Evolutionary conservation across 2,888 invertebrate species (phyloP).

Genomic region (Ariolimax columbianus): DNA sequence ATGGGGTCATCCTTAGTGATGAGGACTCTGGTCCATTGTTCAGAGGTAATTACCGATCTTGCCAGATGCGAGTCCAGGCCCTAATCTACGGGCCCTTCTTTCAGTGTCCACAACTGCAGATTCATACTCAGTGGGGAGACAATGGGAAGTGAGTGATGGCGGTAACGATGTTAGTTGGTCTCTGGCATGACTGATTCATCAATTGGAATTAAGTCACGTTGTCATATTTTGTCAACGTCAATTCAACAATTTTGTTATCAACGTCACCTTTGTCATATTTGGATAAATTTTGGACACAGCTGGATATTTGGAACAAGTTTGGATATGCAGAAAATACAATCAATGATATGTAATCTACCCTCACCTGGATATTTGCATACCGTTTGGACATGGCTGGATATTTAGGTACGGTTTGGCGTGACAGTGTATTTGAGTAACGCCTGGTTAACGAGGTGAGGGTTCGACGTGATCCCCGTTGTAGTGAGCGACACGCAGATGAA

Average conservation of each 20-base stretch:
- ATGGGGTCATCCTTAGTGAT: neutral
- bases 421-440: too few relatives aligned
- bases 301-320: too few relatives aligned
- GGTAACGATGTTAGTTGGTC: neutral
- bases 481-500: too few relatives aligned
- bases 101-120: neutral
- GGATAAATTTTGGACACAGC: neutral
- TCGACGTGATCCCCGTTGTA: too few relatives aligned
- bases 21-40: constrained; percentile 1
- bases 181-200: neutral
- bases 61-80: constrained; percentile 25
- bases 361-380: too few relatives aligned
- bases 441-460: too few relatives aligned
- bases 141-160: neutral
- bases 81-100: constrained; percentile 12
- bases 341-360: too few relatives aligned
- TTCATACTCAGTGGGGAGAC: neutral
- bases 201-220: neutral
- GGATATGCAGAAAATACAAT: too few relatives aligned
- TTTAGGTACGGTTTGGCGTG: too few relatives aligned
- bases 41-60: constrained; percentile 6
- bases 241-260: neutral
- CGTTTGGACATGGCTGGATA: too few relatives aligned
- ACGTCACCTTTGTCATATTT: neutral
- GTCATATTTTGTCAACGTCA: neutral